Conservation (phyloP, 2,113 vertebrate species). For the Chamaea fasciata region DNA sequence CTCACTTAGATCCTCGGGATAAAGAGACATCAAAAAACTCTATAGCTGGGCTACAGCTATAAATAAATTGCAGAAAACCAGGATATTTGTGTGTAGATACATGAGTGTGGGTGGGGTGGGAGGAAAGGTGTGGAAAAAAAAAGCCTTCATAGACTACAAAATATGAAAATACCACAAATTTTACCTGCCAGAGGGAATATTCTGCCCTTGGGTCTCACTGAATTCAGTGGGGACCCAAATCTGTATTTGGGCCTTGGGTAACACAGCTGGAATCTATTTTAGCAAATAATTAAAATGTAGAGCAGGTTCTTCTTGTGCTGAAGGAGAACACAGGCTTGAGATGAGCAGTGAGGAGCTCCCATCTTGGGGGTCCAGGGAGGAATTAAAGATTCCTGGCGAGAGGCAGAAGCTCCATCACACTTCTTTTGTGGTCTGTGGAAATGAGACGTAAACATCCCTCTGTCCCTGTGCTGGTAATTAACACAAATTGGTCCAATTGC, state of each 20-base stretch:
- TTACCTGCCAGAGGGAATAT: neutral
- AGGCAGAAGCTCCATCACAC: neutral
- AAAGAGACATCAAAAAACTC: neutral
- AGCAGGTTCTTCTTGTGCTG: neutral
- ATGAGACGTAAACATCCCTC: neutral
- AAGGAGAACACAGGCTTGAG: neutral
- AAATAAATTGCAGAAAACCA: neutral
- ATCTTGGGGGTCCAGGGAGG: neutral
- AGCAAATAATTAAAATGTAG: neutral
- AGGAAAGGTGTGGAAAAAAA: neutral
- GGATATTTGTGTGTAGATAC: neutral
- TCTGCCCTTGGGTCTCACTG: neutral
- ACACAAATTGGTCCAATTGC: neutral
- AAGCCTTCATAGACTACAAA: neutral
- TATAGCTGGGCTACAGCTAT: neutral
- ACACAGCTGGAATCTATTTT: neutral
- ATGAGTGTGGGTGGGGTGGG: accelerated
- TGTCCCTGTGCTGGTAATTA: neutral
- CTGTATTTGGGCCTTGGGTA: neutral
- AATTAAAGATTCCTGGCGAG: neutral
- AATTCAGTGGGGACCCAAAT: neutral
- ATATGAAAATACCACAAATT: neutral
- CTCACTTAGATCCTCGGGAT: neutral
- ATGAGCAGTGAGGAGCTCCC: neutral
- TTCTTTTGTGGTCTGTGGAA: neutral